A percentile compares a stretch with the other conserved stretches of the same genome.
phyloP scores from a whole-genome alignment of 2,113 vertebrate genomes.

The Colius striatus region DNA sequence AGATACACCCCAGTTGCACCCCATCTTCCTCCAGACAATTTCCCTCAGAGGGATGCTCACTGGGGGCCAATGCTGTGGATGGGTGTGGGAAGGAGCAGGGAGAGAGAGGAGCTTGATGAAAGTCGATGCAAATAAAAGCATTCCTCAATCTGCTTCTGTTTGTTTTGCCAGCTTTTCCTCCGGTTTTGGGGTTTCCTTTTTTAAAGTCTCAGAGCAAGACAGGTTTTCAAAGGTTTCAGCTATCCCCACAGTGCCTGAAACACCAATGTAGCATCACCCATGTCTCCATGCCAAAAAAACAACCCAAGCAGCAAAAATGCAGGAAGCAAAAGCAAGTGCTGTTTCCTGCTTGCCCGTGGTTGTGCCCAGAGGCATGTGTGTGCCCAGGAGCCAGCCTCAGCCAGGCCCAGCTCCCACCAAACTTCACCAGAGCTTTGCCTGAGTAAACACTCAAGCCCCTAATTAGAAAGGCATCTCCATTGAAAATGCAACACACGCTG shows the following conservation, averaged over 20 bases:
- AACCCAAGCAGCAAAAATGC: background rate
- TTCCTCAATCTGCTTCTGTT: background rate
- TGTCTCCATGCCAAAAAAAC: background rate
- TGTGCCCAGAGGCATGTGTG: background rate
- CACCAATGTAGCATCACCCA: background rate
- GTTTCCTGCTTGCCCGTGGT: background rate
- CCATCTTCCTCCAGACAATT: background rate
- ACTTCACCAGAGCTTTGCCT: background rate
- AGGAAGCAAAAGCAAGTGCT: rapidly evolving
- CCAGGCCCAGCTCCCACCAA: background rate
- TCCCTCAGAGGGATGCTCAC: background rate
- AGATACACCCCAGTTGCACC: background rate
- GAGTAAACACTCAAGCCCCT: background rate
- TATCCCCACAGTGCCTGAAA: background rate
- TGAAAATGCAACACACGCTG: background rate
- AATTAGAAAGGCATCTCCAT: background rate
- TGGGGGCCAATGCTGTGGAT: rapidly evolving
- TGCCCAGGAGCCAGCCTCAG: background rate
- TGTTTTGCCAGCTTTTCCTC: background rate
- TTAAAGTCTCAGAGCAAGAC: background rate
- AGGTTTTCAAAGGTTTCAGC: background rate
- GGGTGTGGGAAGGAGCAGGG: background rate
- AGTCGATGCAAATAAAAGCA: background rate
- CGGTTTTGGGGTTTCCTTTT: background rate
- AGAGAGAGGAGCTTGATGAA: background rate